phyloP scores from a whole-genome alignment of 2,888 invertebrate genomes.

The Marronus borbonicus region DNA sequence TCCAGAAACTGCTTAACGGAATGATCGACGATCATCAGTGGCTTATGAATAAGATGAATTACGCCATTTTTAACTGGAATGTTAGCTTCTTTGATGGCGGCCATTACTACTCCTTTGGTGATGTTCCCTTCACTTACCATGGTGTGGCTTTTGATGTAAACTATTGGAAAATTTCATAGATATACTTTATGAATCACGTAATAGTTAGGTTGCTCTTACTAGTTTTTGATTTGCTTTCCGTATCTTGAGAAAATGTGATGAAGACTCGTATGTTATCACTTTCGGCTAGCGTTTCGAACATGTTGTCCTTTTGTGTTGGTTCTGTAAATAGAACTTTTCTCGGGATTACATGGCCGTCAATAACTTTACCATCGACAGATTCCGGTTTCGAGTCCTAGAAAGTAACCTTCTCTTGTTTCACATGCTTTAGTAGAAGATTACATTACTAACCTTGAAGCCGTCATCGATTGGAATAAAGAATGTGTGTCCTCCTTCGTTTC shows the following conservation, averaged over 20 bases:
- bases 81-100: slow-evolving; percentile 90
- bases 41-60: slow-evolving; percentile 92
- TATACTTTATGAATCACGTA: not conserved
- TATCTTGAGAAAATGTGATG: slow-evolving; percentile 83
- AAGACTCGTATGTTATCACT: slow-evolving; percentile 89
- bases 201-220: slow-evolving; percentile 69
- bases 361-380: slow-evolving; percentile 86
- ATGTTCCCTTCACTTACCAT: slow-evolving; percentile 84
- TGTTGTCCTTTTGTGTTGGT: slow-evolving; percentile 82
- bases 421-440: not conserved
- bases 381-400: slow-evolving; percentile 69
- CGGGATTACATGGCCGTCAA: slow-evolving; percentile 93
- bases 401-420: slow-evolving; percentile 14
- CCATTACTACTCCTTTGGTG: slow-evolving; percentile 87
- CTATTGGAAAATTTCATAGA: slow-evolving; percentile 71
- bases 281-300: slow-evolving; percentile 86
- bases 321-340: slow-evolving; percentile 89
- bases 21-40: slow-evolving; percentile 93
- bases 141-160: slow-evolving; percentile 90
- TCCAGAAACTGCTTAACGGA: slow-evolving; percentile 88
- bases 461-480: slow-evolving; percentile 94
- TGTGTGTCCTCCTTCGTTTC: slow-evolving; percentile 85
- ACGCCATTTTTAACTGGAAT: slow-evolving; percentile 95
- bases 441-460: slow-evolving; percentile 83
- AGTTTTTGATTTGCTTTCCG: slow-evolving; percentile 77